Evolutionary conservation across 2,888 invertebrate genomes (phyloP), one percentile per base, ranked within the genome.

Genomic region (Ormia ochracea): DNA sequence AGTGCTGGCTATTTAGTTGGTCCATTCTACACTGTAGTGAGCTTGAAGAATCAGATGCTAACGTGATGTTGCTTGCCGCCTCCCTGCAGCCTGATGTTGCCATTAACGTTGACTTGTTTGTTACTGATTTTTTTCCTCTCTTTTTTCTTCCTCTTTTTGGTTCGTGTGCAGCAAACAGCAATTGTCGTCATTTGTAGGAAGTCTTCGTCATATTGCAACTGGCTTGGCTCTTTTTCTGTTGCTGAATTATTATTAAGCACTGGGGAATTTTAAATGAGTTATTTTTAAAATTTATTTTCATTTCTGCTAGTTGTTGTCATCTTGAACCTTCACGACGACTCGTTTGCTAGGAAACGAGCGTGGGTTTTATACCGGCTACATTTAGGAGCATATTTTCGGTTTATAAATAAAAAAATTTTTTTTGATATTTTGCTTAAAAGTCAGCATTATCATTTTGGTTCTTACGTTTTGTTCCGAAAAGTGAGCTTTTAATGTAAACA

Each of bases 181-280:
- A 43, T 72, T 72, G 61, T 61, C 52, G 61, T 63, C 43, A 50
- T 59, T 63, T 73, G 63, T 54, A 54, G 10, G 63, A 54, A 43
- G 59, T 23, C 50, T 59, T 21, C 59, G 19, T 43, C 54, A 68
- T 54, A 68, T 54, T 68, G 68, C 68, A 68, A 33, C 56, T n/a
- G n/a, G n/a, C n/a, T 56, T 38, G 5, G 17, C 12, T 43, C 9
- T 48, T 45, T n/a, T 54, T n/a, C n/a, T 58, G n/a, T 48, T 68
- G 38, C 19, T 45, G 45, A 33, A 66, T 50, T 72, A 72, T 79
- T 80, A 80, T 76, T 80, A 76, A 80, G 56, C 80, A 68, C 73
- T 68, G 80, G 80, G 80, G 80, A 80, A 73, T 80, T 80, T 72
- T 76, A 80, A 80, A 80, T 80, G 76, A 80, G 80, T 80, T 80